Base-by-base conservation (phyloP, 2,113 vertebrate genomes). In the Hippoglossus stenolepis region DNA sequence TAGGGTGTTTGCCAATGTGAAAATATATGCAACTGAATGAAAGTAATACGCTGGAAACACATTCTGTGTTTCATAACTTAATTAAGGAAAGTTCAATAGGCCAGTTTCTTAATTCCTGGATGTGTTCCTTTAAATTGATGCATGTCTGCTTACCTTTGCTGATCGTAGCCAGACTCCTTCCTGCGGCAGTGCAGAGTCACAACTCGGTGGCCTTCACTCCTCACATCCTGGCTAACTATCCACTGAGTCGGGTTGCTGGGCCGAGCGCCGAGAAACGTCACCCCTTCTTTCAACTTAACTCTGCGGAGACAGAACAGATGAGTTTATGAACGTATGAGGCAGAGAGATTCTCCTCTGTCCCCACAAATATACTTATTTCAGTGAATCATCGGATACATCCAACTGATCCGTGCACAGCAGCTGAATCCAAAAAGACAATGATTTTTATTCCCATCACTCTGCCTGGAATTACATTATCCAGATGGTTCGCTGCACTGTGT, bases 211-310 rank as follows among this genome's bases (percentile, higher is more conserved):
- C 96, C 96, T 0, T 94, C 80, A 0, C 90, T 89, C 84, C 96
- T 95, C 68, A 87, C 26, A 0, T 94, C 96, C 85, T 96, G 94
- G 64, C 91, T 95, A 31, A 98, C 91, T 28, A 97, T 96, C 97
- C 97, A 99, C 47, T 94, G 21, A 23, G 93, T 86, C 0, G 97
- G 96, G 90, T 94, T 97, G 93, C 95, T 97, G 92, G 96, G 94
- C 72, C 96, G 91, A 0, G 97, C 94, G 0, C 95, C 94, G 1
- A 95, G 75, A 58, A 98, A 90, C 0, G 88, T 95, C 90, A 98
- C 92, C 0, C 97, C 97, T 75, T 95, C 96, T 93, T 96, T 96
- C 91, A 98, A 95, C 91, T 97, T 98, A 7, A 96, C 97, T 93
- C 97, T 99, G 88, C 10, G 3, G 79, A 91, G 31, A 58, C 11